Evolutionary conservation across 2,888 invertebrate genomes (phyloP), one percentile per base, ranked within the genome.

Genomic region (Phaedon cochleariae): DNA sequence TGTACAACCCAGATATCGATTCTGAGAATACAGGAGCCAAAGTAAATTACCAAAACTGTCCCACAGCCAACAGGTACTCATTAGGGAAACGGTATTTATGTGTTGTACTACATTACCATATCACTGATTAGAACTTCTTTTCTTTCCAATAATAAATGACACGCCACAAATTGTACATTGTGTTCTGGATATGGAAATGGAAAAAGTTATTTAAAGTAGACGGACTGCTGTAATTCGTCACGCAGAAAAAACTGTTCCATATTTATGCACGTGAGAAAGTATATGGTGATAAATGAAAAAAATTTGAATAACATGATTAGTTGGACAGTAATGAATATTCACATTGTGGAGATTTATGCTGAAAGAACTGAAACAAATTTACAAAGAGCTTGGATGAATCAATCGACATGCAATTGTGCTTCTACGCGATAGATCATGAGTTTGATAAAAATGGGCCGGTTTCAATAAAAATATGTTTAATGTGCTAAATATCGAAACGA

Each of bases 131-230:
- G 46, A 59, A 63, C 59, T 64, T 63, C 49, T 29, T 52, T 58
- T 54, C 62, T 64, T n/a, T 59, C 55, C 49, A 64, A 51, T 64
- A 54, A 59, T 59, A 55, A 53, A 57, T 62, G 64, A 62, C 67
- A 67, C 62, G 67, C 67, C 58, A 67, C 67, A 62, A 67, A 64
- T 67, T 64, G 59, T 62, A 34, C 37, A 49, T 37, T 59, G 59
- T 62, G 65, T 67, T 60, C 46, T n/a, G 15, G 22, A 48, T 54
- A 22, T 21, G 37, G 5, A 21, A 57, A 62, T 55, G 41, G 45
- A 55, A 48, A 55, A 54, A 46, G 46, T 17, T 62, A 55, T 55
- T 55, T 17, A 37, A 57, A 57, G 31, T 46, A 48, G 49, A 49
- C 46, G 45, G 45, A 15, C 29, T 29, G 54, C 26, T 54, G 18